Conservation (phyloP, 2,113 vertebrate genomes). For the Tympanuchus pallidicinctus region DNA sequence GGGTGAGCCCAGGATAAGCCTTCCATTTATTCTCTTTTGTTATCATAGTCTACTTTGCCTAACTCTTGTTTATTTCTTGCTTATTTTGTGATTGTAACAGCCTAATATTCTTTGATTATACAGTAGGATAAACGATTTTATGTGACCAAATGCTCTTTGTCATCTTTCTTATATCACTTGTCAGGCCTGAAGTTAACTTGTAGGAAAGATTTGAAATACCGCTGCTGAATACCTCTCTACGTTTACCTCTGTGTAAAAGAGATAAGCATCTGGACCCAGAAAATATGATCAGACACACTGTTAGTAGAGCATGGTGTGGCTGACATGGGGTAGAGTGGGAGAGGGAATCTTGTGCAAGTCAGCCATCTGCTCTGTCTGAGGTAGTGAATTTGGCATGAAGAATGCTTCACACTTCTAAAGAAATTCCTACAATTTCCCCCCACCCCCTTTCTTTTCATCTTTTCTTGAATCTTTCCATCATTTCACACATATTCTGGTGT, state of each 20-base stretch:
- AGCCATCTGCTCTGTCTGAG: conserved; percentile 31
- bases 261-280: background rate
- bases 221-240: background rate
- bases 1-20: too few species aligned
- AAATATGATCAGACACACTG: background rate
- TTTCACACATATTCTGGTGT: background rate
- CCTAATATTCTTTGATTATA: too few species aligned
- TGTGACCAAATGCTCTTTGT: accelerated
- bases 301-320: background rate
- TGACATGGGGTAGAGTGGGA: background rate
- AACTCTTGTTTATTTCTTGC: too few species aligned
- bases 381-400: background rate
- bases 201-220: background rate
- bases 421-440: background rate
- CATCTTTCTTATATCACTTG: background rate
- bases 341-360: background rate
- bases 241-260: background rate
- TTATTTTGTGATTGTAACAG: too few species aligned
- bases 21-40: too few species aligned
- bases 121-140: background rate
- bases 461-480: background rate
- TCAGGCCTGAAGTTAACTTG: background rate
- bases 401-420: background rate
- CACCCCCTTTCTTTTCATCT: background rate
- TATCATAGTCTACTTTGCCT: too few species aligned